Evolutionary conservation across 2,888 invertebrate species (phyloP).

Genomic region (Eurois occulta): DNA sequence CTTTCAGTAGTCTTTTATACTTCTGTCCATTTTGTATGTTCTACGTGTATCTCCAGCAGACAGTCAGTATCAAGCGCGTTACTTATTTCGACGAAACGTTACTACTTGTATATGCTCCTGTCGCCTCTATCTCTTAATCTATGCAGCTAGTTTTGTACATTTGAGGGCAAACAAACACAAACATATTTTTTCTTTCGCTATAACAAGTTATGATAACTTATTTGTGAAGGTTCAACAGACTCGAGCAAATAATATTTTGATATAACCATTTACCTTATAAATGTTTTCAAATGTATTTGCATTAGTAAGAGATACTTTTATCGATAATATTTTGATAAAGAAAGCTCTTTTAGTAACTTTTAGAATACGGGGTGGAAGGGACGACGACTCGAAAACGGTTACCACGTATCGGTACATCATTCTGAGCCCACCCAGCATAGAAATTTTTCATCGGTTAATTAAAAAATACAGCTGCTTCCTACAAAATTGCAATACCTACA

Average conservation of each 20-base stretch:
- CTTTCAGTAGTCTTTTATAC: neutral
- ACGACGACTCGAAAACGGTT: no score
- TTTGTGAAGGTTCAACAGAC: conserved; percentile 81
- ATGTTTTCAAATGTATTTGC: conserved; percentile 66
- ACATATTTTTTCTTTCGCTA: conserved; percentile 79
- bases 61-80: no score
- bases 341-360: conserved; percentile 15
- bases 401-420: no score
- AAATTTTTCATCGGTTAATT: no score
- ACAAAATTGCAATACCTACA: no score
- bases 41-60: neutral
- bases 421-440: no score
- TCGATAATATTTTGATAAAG: conserved; percentile 19
- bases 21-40: neutral
- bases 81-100: neutral
- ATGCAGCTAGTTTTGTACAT: conserved; percentile 68
- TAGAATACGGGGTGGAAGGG: no score
- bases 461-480: no score
- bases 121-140: conserved; percentile 63
- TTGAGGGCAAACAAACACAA: conserved; percentile 79
- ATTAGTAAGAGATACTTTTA: conserved; percentile 52
- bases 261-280: conserved; percentile 76
- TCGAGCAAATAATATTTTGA: conserved; percentile 79
- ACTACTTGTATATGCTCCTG: neutral
- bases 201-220: conserved; percentile 84